Base-by-base conservation (phyloP, 2,797 vertebrate genomes). In the Phylloscopus collybita region DNA sequence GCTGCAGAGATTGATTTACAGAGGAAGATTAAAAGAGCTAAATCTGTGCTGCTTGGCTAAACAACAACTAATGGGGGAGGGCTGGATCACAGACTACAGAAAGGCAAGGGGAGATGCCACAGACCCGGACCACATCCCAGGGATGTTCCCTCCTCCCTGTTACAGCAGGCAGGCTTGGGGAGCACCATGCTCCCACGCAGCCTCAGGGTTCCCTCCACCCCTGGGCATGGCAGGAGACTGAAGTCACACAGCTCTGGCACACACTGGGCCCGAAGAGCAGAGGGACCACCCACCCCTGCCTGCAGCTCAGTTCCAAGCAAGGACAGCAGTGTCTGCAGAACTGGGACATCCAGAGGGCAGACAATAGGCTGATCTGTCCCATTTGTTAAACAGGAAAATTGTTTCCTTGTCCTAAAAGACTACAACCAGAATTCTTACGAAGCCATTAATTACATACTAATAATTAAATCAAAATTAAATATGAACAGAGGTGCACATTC, bases 391-490 rank as follows among this genome's bases (percentile, higher is more conserved):
- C 27, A 20, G 67, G 45, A 65, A 88, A 93, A 91, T 36, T 80
- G 76, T 80, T 92, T 78, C 85, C 79, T 87, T 61, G 62, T 94
- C 89, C 95, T 80, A 30, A 96, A 97, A 96, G 79, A 75, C 93
- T 88, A 83, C 93, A 94, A 74, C 85, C 89, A 80, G 90, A 91
- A 96, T 96, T 97, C 97, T 83, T 95, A 97, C 20, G 2, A 95
- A 97, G 93, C 92, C 92, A 91, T 97, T 97, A 98, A 97, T 97
- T 97, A 98, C 96, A 97, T 92, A 94, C 96, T 96, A 96, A 97
- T 97, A 98, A 98, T 98, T 98, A 98, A 98, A 97, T 97, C 92
- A 97, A 97, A 98, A 97, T 98, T 98, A 98, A 98, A 97, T 96
- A 95, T 66, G 93, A 97, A 87, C 94, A 97, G 97, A 97, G 95